phyloP scores from a whole-genome alignment of 2,888 invertebrate genomes.

The Agonopterix alstromeriana region DNA sequence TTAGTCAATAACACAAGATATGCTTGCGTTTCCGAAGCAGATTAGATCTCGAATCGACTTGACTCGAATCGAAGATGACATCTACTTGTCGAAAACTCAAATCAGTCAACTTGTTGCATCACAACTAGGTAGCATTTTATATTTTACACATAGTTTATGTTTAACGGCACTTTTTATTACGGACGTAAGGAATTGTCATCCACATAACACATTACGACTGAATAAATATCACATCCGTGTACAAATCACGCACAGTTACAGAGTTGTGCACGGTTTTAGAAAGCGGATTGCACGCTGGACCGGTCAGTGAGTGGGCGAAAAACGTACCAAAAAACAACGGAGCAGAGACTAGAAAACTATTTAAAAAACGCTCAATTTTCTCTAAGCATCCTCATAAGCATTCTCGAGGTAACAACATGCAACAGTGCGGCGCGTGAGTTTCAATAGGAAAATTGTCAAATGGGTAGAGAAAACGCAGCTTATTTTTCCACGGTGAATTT shows the following conservation, averaged over 20 bases:
- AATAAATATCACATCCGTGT: conserved; percentile 56
- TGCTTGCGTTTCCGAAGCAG: too few relatives aligned
- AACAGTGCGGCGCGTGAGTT: conserved; percentile 4
- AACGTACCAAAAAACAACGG: conserved; percentile 34
- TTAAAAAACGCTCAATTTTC: conserved; percentile 20
- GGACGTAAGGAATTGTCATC: background rate
- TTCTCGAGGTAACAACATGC: conserved; percentile 9
- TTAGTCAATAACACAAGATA: too few relatives aligned
- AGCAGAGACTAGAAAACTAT: conserved; percentile 21
- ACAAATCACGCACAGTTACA: conserved; percentile 47
- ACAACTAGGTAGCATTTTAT: too few relatives aligned
- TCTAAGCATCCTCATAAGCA: conserved; percentile 6
- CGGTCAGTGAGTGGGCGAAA: conserved; percentile 46
- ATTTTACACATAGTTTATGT: too few relatives aligned
- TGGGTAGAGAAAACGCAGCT: conserved; percentile 33
- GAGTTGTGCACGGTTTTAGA: conserved; percentile 53
- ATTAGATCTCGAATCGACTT: too few relatives aligned
- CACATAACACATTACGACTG: conserved; percentile 19
- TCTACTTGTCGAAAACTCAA: too few relatives aligned
- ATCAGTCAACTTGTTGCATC: too few relatives aligned
- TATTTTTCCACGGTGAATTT: conserved; percentile 57
- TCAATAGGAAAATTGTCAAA: conserved; percentile 8
- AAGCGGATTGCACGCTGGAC: conserved; percentile 62
- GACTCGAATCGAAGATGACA: too few relatives aligned
- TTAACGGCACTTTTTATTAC: too few relatives aligned